Percentiles rank a stretch among this genome's conserved stretches.
phyloP scores from a whole-genome alignment of 2,113 vertebrate genomes.

The Dunckerocampus dactyliophorus region DNA sequence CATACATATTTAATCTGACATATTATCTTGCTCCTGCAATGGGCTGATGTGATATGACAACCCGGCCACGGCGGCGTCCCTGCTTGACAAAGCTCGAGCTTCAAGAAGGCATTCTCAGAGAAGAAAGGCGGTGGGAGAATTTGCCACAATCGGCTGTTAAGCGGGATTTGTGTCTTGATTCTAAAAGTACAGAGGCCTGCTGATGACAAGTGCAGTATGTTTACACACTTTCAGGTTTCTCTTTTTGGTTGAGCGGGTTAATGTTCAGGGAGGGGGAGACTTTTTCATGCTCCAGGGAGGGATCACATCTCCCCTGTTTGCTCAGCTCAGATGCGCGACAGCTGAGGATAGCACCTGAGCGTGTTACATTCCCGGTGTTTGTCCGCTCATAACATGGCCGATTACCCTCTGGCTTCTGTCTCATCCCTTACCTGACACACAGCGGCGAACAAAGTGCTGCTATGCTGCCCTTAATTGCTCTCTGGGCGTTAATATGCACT shows the following conservation, averaged over 20 bases:
- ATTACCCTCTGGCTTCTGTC: conserved; percentile 66
- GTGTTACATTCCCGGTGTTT: conserved; percentile 41
- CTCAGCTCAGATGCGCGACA: conserved; percentile 76
- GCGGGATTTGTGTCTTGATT: conserved; percentile 9
- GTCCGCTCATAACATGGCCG: conserved; percentile 63
- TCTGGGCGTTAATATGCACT: conserved; percentile 56
- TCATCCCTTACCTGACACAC: conserved; percentile 60
- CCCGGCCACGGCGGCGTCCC: conserved; percentile 30
- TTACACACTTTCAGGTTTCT: not conserved
- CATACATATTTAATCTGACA: conserved; percentile 80
- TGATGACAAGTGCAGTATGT: not conserved
- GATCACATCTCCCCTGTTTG: conserved; percentile 36
- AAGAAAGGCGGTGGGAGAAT: conserved; percentile 53
- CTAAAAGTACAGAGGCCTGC: conserved; percentile 2
- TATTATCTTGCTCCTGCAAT: conserved; percentile 69
- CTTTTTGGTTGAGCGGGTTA: conserved; percentile 6
- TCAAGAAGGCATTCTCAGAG: conserved; percentile 23
- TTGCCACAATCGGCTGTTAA: conserved; percentile 31
- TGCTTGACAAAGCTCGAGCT: conserved; percentile 19
- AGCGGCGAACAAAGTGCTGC: conserved; percentile 25
- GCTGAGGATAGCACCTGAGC: conserved; percentile 76
- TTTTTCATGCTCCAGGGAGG: conserved; percentile 1
- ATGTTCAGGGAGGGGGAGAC: conserved; percentile 1
- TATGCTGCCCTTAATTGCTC: conserved; percentile 64
- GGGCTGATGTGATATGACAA: conserved; percentile 65